A percentile compares a stretch with the other conserved stretches of the same genome.
These are phyloP conservation scores for Hafferia zeledoni DNA, from an alignment of 2,797 vertebrate genomes.

Conservation along the genomic window DNA sequence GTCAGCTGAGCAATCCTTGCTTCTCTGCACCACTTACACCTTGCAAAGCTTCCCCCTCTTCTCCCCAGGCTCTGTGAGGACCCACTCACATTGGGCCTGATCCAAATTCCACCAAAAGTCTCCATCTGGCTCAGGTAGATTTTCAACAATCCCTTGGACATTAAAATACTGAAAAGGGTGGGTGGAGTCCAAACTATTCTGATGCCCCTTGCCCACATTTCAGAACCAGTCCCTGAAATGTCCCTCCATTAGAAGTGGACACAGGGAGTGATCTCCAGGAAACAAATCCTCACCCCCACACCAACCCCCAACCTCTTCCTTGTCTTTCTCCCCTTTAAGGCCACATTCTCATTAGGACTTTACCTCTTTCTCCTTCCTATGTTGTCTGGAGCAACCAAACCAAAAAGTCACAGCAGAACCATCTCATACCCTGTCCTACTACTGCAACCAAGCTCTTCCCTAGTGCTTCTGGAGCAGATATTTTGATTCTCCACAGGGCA, in stretches of 20 bases:
- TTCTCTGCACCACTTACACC: background rate
- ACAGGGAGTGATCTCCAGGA: background rate
- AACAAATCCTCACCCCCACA: background rate
- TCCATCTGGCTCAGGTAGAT: background rate
- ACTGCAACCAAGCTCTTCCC: background rate
- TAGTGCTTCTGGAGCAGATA: background rate
- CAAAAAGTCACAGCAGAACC: background rate
- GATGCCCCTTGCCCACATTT: background rate
- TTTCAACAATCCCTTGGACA: background rate
- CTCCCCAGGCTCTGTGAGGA: background rate
- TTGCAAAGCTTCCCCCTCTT: background rate
- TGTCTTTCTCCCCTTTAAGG: background rate
- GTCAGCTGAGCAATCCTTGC: background rate
- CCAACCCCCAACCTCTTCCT: background rate
- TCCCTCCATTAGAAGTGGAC: rapidly evolving
- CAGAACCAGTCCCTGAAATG: background rate
- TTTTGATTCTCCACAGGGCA: background rate
- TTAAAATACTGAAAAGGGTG: background rate
- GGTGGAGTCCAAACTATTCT: background rate
- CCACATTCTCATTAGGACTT: rapidly evolving
- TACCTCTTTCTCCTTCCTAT: background rate
- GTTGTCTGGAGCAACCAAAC: background rate
- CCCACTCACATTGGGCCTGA: background rate
- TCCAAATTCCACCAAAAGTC: background rate
- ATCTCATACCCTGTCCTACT: background rate